A percentile compares a stretch with the other conserved stretches of the same genome.
Evolutionary conservation across 2,113 vertebrate species (phyloP).

Genomic region (Poicephalus gulielmi): DNA sequence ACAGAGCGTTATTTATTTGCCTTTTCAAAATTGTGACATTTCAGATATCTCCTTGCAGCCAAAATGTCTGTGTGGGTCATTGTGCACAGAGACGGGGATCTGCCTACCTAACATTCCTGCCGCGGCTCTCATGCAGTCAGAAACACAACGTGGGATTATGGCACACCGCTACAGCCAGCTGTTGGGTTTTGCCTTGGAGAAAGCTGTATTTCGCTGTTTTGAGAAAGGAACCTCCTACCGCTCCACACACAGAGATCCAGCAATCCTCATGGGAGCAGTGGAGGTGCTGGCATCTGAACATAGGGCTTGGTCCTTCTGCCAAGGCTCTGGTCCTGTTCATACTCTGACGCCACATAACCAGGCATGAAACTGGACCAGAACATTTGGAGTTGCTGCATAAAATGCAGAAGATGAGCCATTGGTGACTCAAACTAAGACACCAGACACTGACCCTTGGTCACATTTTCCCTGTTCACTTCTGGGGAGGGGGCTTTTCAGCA

Average conservation of each 20-base stretch:
- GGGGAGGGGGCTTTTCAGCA: not conserved
- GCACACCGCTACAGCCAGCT: not conserved
- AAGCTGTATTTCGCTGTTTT: not conserved
- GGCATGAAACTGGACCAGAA: not conserved
- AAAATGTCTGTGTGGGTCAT: not conserved
- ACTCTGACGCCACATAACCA: not conserved
- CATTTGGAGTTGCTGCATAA: not conserved
- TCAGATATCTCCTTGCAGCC: slow-evolving; percentile 36
- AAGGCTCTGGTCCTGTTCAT: not conserved
- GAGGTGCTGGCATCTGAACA: accelerated
- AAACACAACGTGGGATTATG: not conserved
- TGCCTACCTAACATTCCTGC: slow-evolving; percentile 45
- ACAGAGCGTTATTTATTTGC: slow-evolving; percentile 46
- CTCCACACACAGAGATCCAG: not conserved
- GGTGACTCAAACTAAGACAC: not conserved
- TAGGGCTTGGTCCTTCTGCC: not conserved
- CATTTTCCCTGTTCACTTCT: not conserved
- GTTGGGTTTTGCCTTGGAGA: not conserved
- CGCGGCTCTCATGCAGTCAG: accelerated
- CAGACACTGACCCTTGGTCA: not conserved
- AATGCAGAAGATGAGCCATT: not conserved
- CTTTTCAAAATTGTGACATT: slow-evolving; percentile 55
- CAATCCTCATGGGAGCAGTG: accelerated
- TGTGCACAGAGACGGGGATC: not conserved
- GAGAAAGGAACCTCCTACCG: not conserved